Base-by-base conservation (phyloP, 2,113 vertebrate species). In the Chaenogobius annularis region DNA sequence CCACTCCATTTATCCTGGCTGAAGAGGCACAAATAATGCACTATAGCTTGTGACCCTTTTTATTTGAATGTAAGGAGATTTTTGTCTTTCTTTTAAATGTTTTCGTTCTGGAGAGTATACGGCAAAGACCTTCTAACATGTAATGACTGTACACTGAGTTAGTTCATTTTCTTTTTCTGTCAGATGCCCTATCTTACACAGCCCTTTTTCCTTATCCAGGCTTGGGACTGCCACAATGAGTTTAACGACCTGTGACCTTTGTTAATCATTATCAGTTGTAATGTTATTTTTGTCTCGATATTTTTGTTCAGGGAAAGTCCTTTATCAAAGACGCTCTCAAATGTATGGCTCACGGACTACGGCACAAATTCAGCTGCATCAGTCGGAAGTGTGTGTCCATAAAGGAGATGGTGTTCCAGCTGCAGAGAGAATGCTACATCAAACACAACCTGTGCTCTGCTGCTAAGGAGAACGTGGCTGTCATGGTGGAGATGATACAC, bases 401-500 rank as follows among this genome's bases (percentile, higher is more conserved):
- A 86, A 97, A 95, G 90, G 98, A 99, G 77, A 98, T 99, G 98
- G 96, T 99, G 84, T 94, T 95, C 85, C 97, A 99, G 94, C 89
- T 99, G 70, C 97, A 99, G 91, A 94, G 95, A 69, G 97, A 98
- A 72, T 99, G 97, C 88, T 99, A 99, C 90, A 93, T 96, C 89
- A 98, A 95, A 83, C 96, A 99, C 76, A 95, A 97, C 88, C 94
- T 99, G 87, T 99, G 98, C 92, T 93, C 96, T 0, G 96, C 96
- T 0, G 98, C 97, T 8, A 97, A 96, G 90, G 96, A 97, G 83
- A 98, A 99, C 50, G 94, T 96, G 69, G 95, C 93, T 23, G 96
- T 98, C 83, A 97, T 99, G 88, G 96, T 97, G 91, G 97, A 99
- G 92, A 99, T 99, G 97, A 99, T 99, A 89, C 96, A 96, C 83